A percentile compares a stretch with the other conserved stretches of the same genome.
phyloP scores from a whole-genome alignment of 2,797 vertebrate species.

The Phalloptychus januarius region DNA sequence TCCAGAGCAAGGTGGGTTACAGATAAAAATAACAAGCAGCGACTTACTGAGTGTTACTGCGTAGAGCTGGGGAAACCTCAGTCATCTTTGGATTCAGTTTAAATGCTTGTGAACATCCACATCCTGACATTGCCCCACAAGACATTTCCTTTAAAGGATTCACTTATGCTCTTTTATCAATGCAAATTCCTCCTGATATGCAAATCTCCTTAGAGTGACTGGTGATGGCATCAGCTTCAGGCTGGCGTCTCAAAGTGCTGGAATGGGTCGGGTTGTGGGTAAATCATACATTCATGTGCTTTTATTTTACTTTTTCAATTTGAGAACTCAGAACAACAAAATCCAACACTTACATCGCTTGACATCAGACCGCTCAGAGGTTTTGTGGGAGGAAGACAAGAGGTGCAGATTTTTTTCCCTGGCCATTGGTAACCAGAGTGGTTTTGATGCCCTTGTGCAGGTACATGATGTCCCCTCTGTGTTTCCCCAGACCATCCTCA shows the following conservation, averaged over 20 bases:
- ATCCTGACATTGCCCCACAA: neutral
- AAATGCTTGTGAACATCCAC: neutral
- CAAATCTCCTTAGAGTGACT: slow-evolving; percentile 5
- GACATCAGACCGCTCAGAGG: neutral
- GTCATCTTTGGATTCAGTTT: neutral
- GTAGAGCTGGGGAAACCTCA: neutral
- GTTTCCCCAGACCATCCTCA: slow-evolving; percentile 31
- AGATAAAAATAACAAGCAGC: neutral
- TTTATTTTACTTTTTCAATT: neutral
- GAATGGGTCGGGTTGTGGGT: slow-evolving; percentile 1
- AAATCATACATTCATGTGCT: neutral
- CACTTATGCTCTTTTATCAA: neutral
- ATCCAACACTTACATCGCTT: neutral
- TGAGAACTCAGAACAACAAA: neutral
- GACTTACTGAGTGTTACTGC: neutral
- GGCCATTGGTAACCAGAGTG: slow-evolving; percentile 43
- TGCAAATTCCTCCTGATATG: slow-evolving; percentile 27
- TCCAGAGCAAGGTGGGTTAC: slow-evolving; percentile 58
- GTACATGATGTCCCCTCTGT: slow-evolving; percentile 35
- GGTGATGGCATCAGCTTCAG: neutral
- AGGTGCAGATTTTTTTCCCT: slow-evolving; percentile 17
- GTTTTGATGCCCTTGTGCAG: slow-evolving; percentile 23
- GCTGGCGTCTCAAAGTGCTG: slow-evolving; percentile 3
- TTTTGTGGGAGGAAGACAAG: slow-evolving; percentile 1
- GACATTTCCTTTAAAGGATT: neutral